Evolutionary conservation across 2,113 vertebrate genomes (phyloP).

Genomic region (Amia ocellicauda): DNA sequence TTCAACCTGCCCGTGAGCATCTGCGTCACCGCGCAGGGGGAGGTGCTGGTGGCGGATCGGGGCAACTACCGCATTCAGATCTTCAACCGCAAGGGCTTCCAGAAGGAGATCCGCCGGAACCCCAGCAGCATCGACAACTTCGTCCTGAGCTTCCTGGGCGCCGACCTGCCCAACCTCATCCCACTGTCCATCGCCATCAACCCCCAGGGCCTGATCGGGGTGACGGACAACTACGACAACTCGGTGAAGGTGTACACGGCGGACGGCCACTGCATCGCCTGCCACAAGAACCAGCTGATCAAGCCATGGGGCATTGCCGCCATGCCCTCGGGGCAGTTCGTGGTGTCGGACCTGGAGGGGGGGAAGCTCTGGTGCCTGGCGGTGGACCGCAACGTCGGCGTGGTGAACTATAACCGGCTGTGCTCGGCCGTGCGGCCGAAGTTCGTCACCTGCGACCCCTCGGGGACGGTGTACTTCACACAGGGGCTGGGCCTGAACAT

Average conservation of each 20-base stretch:
- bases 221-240: slow-evolving; percentile 95
- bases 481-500: slow-evolving; percentile 92
- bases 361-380: slow-evolving; percentile 94
- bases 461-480: slow-evolving; percentile 92
- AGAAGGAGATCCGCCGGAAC: slow-evolving; percentile 90
- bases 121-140: slow-evolving; percentile 93
- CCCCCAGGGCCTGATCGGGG: slow-evolving; percentile 85
- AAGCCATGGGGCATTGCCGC: slow-evolving; percentile 96
- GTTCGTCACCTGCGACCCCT: slow-evolving; percentile 89
- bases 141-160: slow-evolving; percentile 90
- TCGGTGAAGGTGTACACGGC: slow-evolving; percentile 94
- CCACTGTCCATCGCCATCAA: slow-evolving; percentile 93
- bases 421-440: slow-evolving; percentile 92
- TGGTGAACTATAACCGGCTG: slow-evolving; percentile 87
- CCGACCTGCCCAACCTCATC: slow-evolving; percentile 86
- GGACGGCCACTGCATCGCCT: slow-evolving; percentile 88
- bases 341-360: slow-evolving; percentile 93
- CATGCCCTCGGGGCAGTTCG: slow-evolving; percentile 89
- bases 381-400: slow-evolving; percentile 82
- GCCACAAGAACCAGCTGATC: slow-evolving; percentile 90
- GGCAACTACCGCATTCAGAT: slow-evolving; percentile 94
- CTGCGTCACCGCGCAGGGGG: slow-evolving; percentile 81
- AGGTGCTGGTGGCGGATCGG: slow-evolving; percentile 90
- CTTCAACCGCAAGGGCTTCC: slow-evolving; percentile 91
- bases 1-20: slow-evolving; percentile 92